Base-by-base conservation (phyloP, 2,113 vertebrate species). In the Callionymus lyra region DNA sequence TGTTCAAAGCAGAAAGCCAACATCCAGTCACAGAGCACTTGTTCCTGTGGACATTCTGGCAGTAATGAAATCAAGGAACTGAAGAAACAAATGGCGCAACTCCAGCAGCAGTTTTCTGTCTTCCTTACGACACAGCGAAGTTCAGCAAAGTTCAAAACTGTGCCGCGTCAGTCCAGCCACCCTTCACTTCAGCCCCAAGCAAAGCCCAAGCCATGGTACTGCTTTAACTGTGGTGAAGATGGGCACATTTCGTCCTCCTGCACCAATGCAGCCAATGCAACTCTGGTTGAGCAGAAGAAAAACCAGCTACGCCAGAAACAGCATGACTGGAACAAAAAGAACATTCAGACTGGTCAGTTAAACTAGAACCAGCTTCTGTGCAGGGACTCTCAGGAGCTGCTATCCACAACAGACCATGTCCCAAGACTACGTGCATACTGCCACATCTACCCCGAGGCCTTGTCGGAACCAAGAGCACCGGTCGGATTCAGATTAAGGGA, bases 381-480 rank as follows among this genome's bases (percentile, higher is more conserved):
- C 9, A 13, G 37, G 37, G 37, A 10, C 37, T 3, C 15, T 9
- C 13, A 14, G 37, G 13, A 14, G 17, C 37, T 38, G n/a, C n/a
- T n/a, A 2, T 3, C 9, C 8, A 33, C 21, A 16, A 11, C 35
- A 0, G 37, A 2, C 2, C 18, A 12, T 10, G 51, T 45, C 51
- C 51, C 51, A 14, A 13, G 0, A 14, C 41, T 42, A 9, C 15
- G 35, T 12, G 3, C 4, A 34, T 9, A 8, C 1, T n/a, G 34
- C 12, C 16, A 4, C 12, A 37, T 32, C 16, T 1, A 0, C n/a
- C 19, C 12, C 17, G 18, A 32, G 2, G 15, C 0, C 4, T 4
- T 14, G 4, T 6, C 10, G 6, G 6, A 9, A 0, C 0, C 41
- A 9, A 17, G n/a, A 31, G 31, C 38, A 6, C 0, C 33, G 9